phyloP scores from a whole-genome alignment of 2,797 vertebrate genomes.

The Mus spretus region DNA sequence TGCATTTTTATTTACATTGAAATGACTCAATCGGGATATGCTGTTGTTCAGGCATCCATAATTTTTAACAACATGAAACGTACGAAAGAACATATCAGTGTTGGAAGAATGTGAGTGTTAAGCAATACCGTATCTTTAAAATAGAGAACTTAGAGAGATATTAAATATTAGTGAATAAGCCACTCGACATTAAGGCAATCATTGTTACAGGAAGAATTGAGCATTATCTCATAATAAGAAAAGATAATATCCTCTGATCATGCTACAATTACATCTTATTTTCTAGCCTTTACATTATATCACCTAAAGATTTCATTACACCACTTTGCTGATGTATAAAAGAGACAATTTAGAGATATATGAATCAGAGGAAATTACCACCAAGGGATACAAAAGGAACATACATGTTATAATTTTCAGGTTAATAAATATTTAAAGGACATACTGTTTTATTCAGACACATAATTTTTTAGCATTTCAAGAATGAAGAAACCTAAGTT shows the following conservation, averaged over 20 bases:
- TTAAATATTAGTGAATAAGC: slow-evolving; percentile 67
- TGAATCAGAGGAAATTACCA: not conserved
- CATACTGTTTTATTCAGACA: not conserved
- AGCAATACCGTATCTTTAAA: slow-evolving; percentile 64
- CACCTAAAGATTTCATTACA: not conserved
- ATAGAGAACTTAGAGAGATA: slow-evolving; percentile 70
- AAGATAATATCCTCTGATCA: slow-evolving; percentile 26
- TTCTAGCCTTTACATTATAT: not conserved
- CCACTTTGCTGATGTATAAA: slow-evolving; percentile 16
- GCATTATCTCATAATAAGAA: slow-evolving; percentile 70
- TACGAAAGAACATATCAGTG: slow-evolving; percentile 53
- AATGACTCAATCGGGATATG: slow-evolving; percentile 71
- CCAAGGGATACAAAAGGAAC: not conserved
- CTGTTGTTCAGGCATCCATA: slow-evolving; percentile 63
- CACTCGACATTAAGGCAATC: slow-evolving; percentile 55
- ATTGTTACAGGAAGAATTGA: slow-evolving; percentile 26
- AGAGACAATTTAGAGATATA: not conserved
- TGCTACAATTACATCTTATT: not conserved
- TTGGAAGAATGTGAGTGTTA: slow-evolving; percentile 71
- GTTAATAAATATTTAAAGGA: not conserved
- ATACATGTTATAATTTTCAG: not conserved
- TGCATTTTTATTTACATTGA: slow-evolving; percentile 82
- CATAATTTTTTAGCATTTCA: not conserved
- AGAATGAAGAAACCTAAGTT: not conserved
- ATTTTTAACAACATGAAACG: slow-evolving; percentile 79